Evolutionary conservation across 2,113 vertebrate genomes (phyloP).

Genomic region (Syrmaticus mikado): DNA sequence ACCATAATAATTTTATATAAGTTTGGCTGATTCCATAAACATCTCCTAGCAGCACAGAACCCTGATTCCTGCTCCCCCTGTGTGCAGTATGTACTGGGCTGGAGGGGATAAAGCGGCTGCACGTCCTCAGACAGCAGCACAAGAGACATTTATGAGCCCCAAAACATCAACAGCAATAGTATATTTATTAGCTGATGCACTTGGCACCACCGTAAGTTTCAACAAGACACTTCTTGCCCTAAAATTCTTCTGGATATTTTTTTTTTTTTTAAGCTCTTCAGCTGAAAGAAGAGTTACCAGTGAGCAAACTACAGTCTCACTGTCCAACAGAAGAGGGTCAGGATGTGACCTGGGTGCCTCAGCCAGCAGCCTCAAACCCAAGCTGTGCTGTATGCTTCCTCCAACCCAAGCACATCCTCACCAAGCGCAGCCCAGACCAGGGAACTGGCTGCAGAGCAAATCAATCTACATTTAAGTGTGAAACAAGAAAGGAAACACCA

Average conservation of each 20-base stretch:
- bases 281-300: neutral
- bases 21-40: constrained; percentile 69
- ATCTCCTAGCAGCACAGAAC: constrained; percentile 25
- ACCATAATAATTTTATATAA: constrained; percentile 72
- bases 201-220: neutral
- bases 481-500: neutral
- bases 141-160: constrained; percentile 2
- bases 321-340: neutral
- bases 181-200: neutral
- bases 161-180: constrained; percentile 1
- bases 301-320: neutral
- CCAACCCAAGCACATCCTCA: neutral
- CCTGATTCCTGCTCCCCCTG: neutral
- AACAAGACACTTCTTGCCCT: neutral
- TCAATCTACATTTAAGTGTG: neutral
- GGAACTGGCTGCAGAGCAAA: neutral
- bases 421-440: neutral
- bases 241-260: neutral
- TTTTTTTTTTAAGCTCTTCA: neutral
- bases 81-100: constrained; percentile 5
- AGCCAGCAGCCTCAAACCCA: neutral
- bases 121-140: neutral
- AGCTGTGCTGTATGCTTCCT: neutral
- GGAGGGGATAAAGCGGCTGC: neutral
- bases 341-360: neutral